Conservation (phyloP, 2,113 vertebrate species). For the Macquaria ambigua region DNA sequence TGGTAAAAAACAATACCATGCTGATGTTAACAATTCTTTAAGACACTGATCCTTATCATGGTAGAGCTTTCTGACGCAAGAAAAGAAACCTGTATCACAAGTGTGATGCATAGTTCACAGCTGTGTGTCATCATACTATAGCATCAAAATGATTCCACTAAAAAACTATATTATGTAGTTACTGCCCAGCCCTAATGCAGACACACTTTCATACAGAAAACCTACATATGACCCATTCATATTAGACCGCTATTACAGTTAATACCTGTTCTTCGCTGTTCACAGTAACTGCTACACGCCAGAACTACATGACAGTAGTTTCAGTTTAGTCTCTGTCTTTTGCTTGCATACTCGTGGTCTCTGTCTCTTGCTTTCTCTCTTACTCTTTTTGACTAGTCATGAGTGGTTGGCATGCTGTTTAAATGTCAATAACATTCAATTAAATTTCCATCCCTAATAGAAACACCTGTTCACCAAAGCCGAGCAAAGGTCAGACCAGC, state of each 20-base stretch:
- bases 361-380: not conserved
- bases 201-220: not conserved
- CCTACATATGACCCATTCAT: not conserved
- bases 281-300: not conserved
- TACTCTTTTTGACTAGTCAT: not conserved
- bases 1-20: not conserved
- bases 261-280: not conserved
- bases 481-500: not conserved
- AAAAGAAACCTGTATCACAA: slow-evolving; percentile 3
- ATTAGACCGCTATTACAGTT: not conserved
- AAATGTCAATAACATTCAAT: not conserved
- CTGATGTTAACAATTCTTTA: not conserved
- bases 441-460: not conserved
- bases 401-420: not conserved
- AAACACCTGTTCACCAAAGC: not conserved
- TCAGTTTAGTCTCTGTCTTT: not conserved
- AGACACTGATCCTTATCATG: not conserved
- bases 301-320: not conserved
- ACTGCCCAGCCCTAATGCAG: not conserved
- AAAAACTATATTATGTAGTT: not conserved
- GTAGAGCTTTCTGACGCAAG: not conserved
- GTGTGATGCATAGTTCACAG: not conserved
- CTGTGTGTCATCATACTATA: not conserved
- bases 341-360: not conserved
- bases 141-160: not conserved